These are phyloP conservation scores for Aphrocallistes beatrix DNA, from an alignment of 37 sponge, comb jelly and placozoan species.

Conservation along the genomic window DNA sequence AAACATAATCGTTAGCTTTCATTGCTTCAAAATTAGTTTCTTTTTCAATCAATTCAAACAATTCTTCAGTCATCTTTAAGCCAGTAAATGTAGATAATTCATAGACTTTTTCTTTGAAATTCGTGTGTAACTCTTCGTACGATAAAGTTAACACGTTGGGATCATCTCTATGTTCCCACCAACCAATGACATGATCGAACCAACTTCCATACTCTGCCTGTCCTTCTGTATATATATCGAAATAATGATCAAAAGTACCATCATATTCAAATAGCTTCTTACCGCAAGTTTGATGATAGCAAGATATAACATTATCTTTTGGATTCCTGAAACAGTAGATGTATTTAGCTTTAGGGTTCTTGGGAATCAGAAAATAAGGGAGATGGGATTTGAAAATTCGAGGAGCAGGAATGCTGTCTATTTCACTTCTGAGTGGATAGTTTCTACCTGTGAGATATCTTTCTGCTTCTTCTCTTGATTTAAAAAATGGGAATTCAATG, in stretches of 20 bases:
- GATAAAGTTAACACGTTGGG: slow-evolving; percentile 28
- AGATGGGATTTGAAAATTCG: slow-evolving; percentile 43
- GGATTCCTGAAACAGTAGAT: slow-evolving; percentile 46
- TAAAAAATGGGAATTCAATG: background rate
- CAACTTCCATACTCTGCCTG: slow-evolving; percentile 29
- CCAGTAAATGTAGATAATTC: background rate
- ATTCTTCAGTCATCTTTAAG: background rate
- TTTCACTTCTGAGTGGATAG: background rate
- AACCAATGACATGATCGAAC: slow-evolving; percentile 38
- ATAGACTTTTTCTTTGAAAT: background rate
- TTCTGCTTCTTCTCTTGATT: background rate
- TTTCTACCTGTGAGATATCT: background rate
- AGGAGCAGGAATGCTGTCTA: slow-evolving; percentile 23
- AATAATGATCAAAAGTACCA: slow-evolving; percentile 21
- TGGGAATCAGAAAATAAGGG: slow-evolving; percentile 28
- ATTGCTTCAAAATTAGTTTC: background rate
- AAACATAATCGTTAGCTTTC: background rate
- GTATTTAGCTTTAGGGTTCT: slow-evolving; percentile 43
- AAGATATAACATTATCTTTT: slow-evolving; percentile 42
- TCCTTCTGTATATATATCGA: slow-evolving; percentile 17
- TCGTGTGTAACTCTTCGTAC: slow-evolving; percentile 24
- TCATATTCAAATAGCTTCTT: background rate
- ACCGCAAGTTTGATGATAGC: slow-evolving; percentile 29
- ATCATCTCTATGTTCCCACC: slow-evolving; percentile 26
- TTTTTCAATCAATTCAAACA: background rate